These are phyloP conservation scores for Pedionomus torquatus DNA, from an alignment of 2,113 vertebrate genomes.

Conservation along the genomic window DNA sequence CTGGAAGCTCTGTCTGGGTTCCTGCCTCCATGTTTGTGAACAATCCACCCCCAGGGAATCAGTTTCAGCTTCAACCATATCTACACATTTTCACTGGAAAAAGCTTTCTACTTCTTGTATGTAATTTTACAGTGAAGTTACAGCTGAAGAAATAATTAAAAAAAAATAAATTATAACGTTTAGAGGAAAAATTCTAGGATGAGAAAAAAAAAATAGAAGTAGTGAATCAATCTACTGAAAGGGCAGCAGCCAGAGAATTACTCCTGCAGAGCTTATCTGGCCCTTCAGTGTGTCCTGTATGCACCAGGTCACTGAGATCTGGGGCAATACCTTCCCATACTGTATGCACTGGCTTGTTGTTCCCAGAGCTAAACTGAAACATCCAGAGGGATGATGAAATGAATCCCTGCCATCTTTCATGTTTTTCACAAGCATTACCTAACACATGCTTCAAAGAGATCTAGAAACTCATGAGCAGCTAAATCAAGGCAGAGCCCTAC, in stretches of 20 bases:
- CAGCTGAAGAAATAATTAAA: background rate
- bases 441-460: background rate
- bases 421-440: background rate
- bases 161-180: background rate
- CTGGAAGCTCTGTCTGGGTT: no score
- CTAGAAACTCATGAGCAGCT: accelerated
- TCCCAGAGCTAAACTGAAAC: background rate
- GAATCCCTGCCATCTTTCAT: background rate
- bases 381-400: background rate
- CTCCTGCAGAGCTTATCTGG: background rate
- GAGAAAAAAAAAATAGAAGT: background rate
- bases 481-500: background rate
- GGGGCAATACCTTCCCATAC: background rate
- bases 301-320: background rate
- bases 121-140: accelerated
- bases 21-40: no score
- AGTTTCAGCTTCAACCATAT: background rate
- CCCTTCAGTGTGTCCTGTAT: background rate
- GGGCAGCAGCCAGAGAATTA: background rate
- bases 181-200: background rate
- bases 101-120: background rate
- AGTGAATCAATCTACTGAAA: background rate
- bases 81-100: background rate
- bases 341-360: background rate
- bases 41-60: background rate